phyloP scores from a whole-genome alignment of 2,888 invertebrate species.

The Spilosoma lubricipeda region DNA sequence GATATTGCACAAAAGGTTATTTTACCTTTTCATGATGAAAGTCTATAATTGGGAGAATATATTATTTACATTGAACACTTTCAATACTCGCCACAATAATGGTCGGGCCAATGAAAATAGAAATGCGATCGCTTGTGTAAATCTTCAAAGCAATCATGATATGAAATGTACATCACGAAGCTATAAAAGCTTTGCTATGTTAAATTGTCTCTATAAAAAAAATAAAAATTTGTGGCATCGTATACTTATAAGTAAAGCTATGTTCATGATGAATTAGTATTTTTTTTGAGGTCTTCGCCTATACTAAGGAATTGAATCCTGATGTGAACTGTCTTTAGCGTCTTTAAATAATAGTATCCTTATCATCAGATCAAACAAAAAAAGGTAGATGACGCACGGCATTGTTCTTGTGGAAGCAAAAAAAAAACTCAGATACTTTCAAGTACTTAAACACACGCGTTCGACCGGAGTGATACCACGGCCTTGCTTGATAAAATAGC shows the following conservation, averaged over 20 bases:
- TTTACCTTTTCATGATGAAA: background rate
- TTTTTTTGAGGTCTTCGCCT: slow-evolving; percentile 39
- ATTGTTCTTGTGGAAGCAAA: too few relatives aligned
- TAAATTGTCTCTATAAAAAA: background rate
- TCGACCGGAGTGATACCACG: too few relatives aligned
- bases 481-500: too few relatives aligned
- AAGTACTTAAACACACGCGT: too few relatives aligned
- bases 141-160: background rate
- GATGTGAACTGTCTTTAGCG: too few relatives aligned
- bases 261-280: background rate
- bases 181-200: background rate
- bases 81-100: background rate
- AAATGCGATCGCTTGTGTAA: background rate
- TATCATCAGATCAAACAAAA: too few relatives aligned
- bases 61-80: background rate
- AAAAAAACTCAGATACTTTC: too few relatives aligned
- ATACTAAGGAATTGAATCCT: too few relatives aligned
- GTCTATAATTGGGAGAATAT: background rate
- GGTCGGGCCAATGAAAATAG: background rate
- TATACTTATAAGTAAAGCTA: background rate
- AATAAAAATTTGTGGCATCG: background rate
- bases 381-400: too few relatives aligned
- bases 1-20: background rate
- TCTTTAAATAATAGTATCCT: too few relatives aligned
- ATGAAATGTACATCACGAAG: background rate